Base-by-base conservation (phyloP, 64 coral and sea anemone genomes). In the Stylophora pistillata region DNA sequence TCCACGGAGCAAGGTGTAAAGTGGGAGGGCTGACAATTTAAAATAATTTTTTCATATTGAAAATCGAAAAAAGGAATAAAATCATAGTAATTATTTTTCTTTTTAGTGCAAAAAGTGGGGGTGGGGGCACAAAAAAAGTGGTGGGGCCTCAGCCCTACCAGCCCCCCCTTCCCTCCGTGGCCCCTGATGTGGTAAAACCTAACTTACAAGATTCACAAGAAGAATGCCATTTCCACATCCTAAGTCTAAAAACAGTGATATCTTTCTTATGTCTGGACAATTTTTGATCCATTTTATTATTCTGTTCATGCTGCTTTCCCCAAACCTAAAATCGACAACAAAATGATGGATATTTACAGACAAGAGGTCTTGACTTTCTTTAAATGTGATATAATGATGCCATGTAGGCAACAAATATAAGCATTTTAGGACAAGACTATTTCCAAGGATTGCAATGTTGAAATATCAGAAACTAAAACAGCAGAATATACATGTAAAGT, bases 221-320 rank as follows among this genome's bases (percentile, higher is more conserved):
- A 85, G 27, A 69, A 94, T 85, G 30, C 92, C 92, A 89, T 94
- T 94, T 14, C 92, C 92, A 85, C 92, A 94, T 37, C 92, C 92
- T 21, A 94, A 56, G 74, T 94, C 87, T 52, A 94, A 37, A 21
- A 94, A 55, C 55, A 71, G 73, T 28, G 92, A 94, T 31, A 57
- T 60, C 21, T 56, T 89, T n/a, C 26, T 71, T 58, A 94, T 59
- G 56, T 37, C 16, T 57, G 33, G 21, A 78, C 76, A 78, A 18
- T 66, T 89, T 23, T 64, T 58, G 20, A 94, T 76, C 92, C 92
- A 94, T 23, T 94, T 94, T 5, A 94, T 71, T 60, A 94, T 85
- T 85, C 75, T 76, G 28, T 89, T 82, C 87, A 94, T 53, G 28
- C 72, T 74, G 13, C 28, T 69, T 72, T 94, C 86, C 27, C 92